Base-by-base conservation (phyloP, 1,140 invertebrate species). In the Lucilia cuprina region DNA sequence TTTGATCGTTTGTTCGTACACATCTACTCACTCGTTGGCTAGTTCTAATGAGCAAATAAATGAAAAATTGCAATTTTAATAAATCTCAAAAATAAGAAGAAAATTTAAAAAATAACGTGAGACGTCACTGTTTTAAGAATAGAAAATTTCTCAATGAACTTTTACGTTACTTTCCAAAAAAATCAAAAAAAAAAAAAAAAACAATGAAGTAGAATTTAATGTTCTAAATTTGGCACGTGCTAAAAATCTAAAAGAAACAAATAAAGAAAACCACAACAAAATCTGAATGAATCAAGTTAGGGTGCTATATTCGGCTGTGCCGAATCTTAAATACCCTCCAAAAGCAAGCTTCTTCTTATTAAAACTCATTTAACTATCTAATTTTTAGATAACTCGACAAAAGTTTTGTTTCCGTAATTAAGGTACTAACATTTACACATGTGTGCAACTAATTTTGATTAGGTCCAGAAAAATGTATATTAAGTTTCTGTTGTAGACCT, bases 111-210 rank as follows among this genome's bases (percentile, higher is more conserved):
- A 5, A 17, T 30, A 17, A 17, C 50, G 10, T 17, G 55, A 17
- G 55, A 25, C 65, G 65, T 70, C 65, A 70, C 65, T 70, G 9
- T 5, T 70, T 25, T 70, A 70, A 70, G 19, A 70, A 25, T 70
- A 70, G n/a, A 21, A 70, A 70, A 70, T 70, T 70, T 70, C 65
- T 70, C 65, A 70, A 70, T 70, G 65, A 70, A 70, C 9, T 70
- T 21, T 70, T 70, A 70, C 17, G 65, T 70, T 70, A 2, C n/a
- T 70, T 70, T 70, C 65, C 65, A 8, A 55, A 55, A 41, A n/a
- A n/a, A n/a, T n/a, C n/a, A n/a, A n/a, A n/a, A n/a, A n/a, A n/a
- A n/a, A n/a, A n/a, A n/a, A 1, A 30, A 30, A 30, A 55, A 21
- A 21, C 65, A 70, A 70, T 70, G 5, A 70, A 65, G 19, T 8